Base-by-base conservation (phyloP, 1,140 invertebrate species). In the Camponotus floridanus region DNA sequence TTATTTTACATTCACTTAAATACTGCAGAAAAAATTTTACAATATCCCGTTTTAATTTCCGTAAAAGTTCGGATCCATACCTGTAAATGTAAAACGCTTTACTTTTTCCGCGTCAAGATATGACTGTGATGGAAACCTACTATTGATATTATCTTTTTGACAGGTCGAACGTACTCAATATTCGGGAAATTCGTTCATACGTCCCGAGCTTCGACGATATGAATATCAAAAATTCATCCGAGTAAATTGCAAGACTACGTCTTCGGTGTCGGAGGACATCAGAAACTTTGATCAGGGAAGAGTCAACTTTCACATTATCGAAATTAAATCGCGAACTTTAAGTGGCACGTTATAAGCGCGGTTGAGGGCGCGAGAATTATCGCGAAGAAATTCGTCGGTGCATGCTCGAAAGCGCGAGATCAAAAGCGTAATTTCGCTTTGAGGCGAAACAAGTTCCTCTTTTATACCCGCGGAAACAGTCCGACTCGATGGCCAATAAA, bases 261-360 rank as follows among this genome's bases (percentile, higher is more conserved):
- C 8, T 5, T 61, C 18, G 21, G 39, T 39, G 55, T 42, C 42
- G 39, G 18, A 62, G 11, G 62, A 67, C 55, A 36, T 80, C 18
- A 80, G 84, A 85, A 86, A 86, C 61, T 86, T 86, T 42, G n/a
- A 86, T 86, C 76, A 31, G 55, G 18, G 18, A n/a, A 21, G 76
- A 80, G 76, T 86, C 64, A 79, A 86, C 84, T 86, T 86, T 86
- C 61, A 18, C 84, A 86, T 86, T 86, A 86, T 86, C 84, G 74
- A 68, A 86, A 86, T 86, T 86, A 79, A 86, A 86, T 86, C 84
- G 80, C 70, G 76, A 86, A 86, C 74, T 86, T 79, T 79, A 68
- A 79, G 45, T 33, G 65, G 61, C 55, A 65, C 42, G 39, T 83
- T 74, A 39, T 21, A 48, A 26, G 67, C 65, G 67, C 65, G 51